Evolutionary conservation across 1,140 invertebrate species (phyloP).

Genomic region (Trypoxylus dichotomus): DNA sequence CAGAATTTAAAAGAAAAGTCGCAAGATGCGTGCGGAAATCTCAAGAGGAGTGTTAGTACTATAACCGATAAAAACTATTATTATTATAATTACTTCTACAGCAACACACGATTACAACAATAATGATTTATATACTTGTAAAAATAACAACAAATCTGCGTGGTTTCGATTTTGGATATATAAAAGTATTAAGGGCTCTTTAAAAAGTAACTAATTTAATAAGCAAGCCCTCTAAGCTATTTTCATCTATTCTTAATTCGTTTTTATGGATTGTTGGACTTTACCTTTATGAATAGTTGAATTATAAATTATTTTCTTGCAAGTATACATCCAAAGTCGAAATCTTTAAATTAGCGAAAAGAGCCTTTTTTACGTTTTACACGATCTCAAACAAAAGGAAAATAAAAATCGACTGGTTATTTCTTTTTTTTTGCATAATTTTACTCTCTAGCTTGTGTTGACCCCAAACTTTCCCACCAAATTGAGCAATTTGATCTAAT

Average conservation of each 20-base stretch:
- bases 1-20: conserved; percentile 97
- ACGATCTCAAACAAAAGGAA: conserved; percentile 22
- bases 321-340: conserved; percentile 6
- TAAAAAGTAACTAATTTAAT: background rate
- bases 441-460: background rate
- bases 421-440: conserved; percentile 14
- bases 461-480: background rate
- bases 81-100: conserved; percentile 12
- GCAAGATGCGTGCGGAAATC: conserved; percentile 96
- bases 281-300: conserved; percentile 15
- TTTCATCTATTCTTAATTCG: conserved; percentile 1
- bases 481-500: background rate
- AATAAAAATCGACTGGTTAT: conserved; percentile 23
- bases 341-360: conserved; percentile 14
- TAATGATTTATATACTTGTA: conserved; percentile 23
- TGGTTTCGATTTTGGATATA: conserved; percentile 12
- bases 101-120: conserved; percentile 21
- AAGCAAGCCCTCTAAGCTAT: background rate
- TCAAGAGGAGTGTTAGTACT: conserved; percentile 90
- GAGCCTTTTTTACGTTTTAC: conserved; percentile 25
- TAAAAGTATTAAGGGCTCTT: conserved; percentile 9
- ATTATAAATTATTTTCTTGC: conserved; percentile 4
- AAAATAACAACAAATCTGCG: conserved; percentile 4
- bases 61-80: conserved; percentile 32
- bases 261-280: conserved; percentile 15